phyloP scores from a whole-genome alignment of 2,113 vertebrate genomes.

The Talpa occidentalis region DNA sequence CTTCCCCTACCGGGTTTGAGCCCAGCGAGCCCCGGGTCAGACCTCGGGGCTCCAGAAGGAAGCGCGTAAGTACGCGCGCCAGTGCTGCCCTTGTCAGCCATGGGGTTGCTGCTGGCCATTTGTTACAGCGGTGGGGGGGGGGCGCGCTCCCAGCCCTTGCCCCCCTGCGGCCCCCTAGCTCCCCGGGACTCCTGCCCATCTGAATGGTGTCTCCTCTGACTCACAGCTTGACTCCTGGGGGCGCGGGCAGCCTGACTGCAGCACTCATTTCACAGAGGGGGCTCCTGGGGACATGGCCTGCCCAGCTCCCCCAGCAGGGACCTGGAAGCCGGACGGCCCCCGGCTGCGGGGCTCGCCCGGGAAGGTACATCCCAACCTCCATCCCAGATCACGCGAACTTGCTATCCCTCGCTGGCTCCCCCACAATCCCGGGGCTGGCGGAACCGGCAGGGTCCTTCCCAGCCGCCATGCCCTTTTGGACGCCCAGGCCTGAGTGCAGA shows the following conservation, averaged over 20 bases:
- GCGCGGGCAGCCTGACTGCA: background rate
- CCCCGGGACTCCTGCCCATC: background rate
- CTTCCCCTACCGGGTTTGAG: slow-evolving; percentile 12
- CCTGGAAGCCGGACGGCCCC: background rate
- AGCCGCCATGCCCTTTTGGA: background rate
- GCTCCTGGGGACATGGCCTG: background rate
- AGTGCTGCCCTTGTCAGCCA: too few species aligned
- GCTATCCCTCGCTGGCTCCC: background rate
- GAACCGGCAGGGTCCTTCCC: background rate
- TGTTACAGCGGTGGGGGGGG: background rate
- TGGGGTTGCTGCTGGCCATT: background rate
- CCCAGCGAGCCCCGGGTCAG: background rate
- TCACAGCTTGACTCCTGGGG: background rate
- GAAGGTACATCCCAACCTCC: background rate
- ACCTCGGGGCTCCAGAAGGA: background rate
- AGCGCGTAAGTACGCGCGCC: background rate
- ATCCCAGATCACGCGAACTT: background rate
- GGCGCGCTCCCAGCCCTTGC: too few species aligned
- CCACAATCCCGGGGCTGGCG: background rate
- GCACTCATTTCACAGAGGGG: background rate
- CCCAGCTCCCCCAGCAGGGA: background rate
- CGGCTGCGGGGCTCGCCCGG: background rate
- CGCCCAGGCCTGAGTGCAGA: background rate
- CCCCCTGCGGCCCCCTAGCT: too few species aligned
- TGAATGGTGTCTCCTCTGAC: background rate